phyloP scores from a whole-genome alignment of 2,797 vertebrate species.

The Eleutherodactylus coqui region DNA sequence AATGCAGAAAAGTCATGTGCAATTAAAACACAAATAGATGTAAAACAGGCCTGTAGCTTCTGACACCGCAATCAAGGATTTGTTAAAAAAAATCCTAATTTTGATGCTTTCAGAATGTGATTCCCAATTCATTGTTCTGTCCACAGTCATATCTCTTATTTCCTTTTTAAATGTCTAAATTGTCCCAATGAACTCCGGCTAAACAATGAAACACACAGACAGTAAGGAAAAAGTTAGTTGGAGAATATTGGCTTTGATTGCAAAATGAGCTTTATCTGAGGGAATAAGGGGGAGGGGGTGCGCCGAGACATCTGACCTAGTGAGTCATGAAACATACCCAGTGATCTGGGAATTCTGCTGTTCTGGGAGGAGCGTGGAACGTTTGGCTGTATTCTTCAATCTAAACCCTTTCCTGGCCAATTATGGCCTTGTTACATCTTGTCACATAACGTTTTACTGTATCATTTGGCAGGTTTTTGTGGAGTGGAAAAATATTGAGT shows the following conservation, averaged over 20 bases:
- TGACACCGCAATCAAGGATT: neutral
- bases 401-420: slow-evolving; percentile 41
- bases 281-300: slow-evolving; percentile 36
- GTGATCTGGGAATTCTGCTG: slow-evolving; percentile 46
- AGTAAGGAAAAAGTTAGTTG: neutral
- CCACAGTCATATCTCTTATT: neutral
- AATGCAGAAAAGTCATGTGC: too few relatives aligned
- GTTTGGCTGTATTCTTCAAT: neutral
- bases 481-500: slow-evolving; percentile 16
- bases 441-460: neutral
- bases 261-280: neutral
- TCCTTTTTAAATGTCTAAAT: neutral
- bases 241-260: slow-evolving; percentile 17
- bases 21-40: neutral
- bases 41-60: neutral
- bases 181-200: neutral
- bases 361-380: slow-evolving; percentile 42
- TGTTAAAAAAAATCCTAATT: neutral
- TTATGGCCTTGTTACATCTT: neutral
- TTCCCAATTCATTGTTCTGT: neutral
- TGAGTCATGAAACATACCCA: slow-evolving; percentile 58
- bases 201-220: neutral
- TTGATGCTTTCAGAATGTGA: neutral
- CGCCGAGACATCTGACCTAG: slow-evolving; percentile 51
- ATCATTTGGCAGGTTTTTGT: slow-evolving; percentile 2